phyloP scores from a whole-genome alignment of 2,888 invertebrate species.

The Dasysyrphus tricinctus region DNA sequence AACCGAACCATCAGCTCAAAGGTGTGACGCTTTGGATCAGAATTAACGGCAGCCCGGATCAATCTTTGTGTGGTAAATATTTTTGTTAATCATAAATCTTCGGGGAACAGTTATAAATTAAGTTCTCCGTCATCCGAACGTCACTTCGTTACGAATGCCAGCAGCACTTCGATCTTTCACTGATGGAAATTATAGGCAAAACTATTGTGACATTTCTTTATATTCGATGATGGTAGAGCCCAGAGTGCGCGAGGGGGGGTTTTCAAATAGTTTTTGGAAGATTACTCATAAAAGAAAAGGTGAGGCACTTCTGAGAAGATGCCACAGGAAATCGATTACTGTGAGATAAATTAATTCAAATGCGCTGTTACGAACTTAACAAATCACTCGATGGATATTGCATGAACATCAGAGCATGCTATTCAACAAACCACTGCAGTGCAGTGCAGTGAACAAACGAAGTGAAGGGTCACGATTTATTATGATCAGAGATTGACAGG shows the following conservation, averaged over 20 bases:
- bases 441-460: conserved; percentile 13
- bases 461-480: conserved; percentile 75
- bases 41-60: conserved; percentile 56
- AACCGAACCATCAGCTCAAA: conserved; percentile 47
- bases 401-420: conserved; percentile 15
- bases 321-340: conserved; percentile 58
- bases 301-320: conserved; percentile 59
- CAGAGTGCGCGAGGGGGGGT: neutral
- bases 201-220: conserved; percentile 60
- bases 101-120: conserved; percentile 64
- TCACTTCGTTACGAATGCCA: conserved; percentile 53
- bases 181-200: conserved; percentile 25
- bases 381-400: conserved; percentile 28
- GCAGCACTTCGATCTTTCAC: conserved; percentile 47
- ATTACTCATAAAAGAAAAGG: conserved; percentile 36
- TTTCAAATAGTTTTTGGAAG: conserved; percentile 37
- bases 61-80: conserved; percentile 52
- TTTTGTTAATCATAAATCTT: conserved; percentile 59
- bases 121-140: conserved; percentile 51
- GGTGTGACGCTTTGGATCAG: conserved; percentile 68
- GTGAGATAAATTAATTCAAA: conserved; percentile 17
- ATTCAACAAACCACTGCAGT: neutral
- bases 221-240: neutral
- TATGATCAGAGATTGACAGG: conserved; percentile 74
- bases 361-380: conserved; percentile 2